Evolutionary conservation across 2,113 vertebrate genomes (phyloP).

Genomic region (Barbus barbus): DNA sequence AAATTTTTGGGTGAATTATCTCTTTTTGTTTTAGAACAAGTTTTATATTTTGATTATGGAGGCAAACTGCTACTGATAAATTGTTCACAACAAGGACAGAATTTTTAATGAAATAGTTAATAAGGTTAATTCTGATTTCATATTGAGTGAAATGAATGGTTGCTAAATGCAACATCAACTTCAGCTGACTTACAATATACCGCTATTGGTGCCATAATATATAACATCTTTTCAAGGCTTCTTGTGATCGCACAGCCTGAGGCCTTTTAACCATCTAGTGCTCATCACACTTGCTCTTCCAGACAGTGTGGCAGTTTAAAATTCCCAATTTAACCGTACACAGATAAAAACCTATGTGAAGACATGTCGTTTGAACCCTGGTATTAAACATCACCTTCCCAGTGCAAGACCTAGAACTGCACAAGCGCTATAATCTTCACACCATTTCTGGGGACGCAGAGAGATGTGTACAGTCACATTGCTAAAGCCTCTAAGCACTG

Average conservation of each 20-base stretch:
- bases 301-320: constrained; percentile 9
- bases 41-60: too few species aligned
- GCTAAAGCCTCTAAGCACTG: constrained; percentile 41
- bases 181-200: too few species aligned
- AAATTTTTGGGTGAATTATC: too few species aligned
- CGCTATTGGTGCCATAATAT: constrained; percentile 8
- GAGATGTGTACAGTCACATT: constrained; percentile 43
- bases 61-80: too few species aligned
- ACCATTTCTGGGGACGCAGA: constrained; percentile 19
- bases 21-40: too few species aligned
- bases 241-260: constrained; percentile 16
- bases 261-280: neutral
- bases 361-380: constrained; percentile 5
- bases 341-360: constrained; percentile 18
- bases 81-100: neutral
- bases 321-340: neutral
- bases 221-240: neutral
- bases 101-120: neutral
- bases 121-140: neutral
- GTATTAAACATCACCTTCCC: constrained; percentile 18
- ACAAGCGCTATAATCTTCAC: constrained; percentile 29
- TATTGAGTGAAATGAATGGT: neutral
- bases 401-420: neutral
- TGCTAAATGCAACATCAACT: too few species aligned
- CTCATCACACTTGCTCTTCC: neutral